phyloP scores from a whole-genome alignment of 2,888 invertebrate species.

The Galerucella calmariensis region DNA sequence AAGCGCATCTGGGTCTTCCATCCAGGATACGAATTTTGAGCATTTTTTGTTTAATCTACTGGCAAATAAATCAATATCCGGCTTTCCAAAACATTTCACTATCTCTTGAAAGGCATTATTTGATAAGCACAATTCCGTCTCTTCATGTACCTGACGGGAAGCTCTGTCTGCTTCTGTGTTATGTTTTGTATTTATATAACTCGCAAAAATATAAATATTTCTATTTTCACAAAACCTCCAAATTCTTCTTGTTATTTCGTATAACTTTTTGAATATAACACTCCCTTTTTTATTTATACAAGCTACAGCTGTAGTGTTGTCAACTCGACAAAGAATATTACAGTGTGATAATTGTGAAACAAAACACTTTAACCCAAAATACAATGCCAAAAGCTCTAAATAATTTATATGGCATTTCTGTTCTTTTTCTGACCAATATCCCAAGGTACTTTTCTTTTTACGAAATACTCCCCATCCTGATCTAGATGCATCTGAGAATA shows the following conservation, averaged over 20 bases:
- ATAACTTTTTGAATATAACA: slow-evolving; percentile 4
- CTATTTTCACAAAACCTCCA: slow-evolving; percentile 24
- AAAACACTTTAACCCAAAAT: slow-evolving; percentile 22
- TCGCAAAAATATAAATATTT: slow-evolving; percentile 14
- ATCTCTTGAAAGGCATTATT: neutral
- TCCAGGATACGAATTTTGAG: neutral
- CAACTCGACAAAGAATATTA: slow-evolving; percentile 19
- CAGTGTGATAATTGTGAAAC: neutral
- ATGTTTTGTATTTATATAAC: slow-evolving; percentile 17
- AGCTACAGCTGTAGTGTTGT: slow-evolving; percentile 29
- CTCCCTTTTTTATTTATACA: slow-evolving; percentile 27
- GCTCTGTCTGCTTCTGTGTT: neutral
- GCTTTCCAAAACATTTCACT: neutral
- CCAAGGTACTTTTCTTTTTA: neutral
- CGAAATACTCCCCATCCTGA: slow-evolving; percentile 20
- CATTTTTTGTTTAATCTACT: neutral
- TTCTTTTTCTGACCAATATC: slow-evolving; percentile 18
- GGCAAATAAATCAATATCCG: neutral
- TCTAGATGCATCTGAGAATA: neutral
- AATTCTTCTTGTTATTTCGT: slow-evolving; percentile 13
- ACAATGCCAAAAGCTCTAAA: slow-evolving; percentile 11
- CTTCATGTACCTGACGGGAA: neutral
- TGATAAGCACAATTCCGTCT: neutral
- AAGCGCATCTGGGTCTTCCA: neutral
- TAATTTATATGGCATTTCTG: slow-evolving; percentile 13